Base-by-base conservation (phyloP, 92 coral and sea anemone species). In the Epizoanthus illoricatus region DNA sequence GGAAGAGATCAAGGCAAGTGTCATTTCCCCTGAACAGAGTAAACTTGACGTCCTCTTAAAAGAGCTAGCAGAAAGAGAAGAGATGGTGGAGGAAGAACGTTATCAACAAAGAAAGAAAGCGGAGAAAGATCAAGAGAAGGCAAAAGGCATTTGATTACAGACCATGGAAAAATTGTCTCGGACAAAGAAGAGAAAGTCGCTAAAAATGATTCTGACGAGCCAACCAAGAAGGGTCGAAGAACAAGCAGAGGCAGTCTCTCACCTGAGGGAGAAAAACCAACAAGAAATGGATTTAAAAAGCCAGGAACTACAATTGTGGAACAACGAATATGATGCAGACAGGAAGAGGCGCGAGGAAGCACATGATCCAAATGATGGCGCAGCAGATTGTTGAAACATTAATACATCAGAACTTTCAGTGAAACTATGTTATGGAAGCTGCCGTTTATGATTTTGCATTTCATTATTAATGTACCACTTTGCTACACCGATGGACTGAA, bases 261-360 rank as follows among this genome's bases (percentile, higher is more conserved):
- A 36, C 64, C 11, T 85, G 74, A 85, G 76, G 78, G 84, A 58
- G 55, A 85, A 85, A 76, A 85, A 33, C 43, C 66, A 85, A 59
- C 71, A 45, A 67, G 86, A 85, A 76, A 88, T 65, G 76, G 88
- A 88, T 73, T 79, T 67, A 69, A 88, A 65, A 43, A 76, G 79
- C 61, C 75, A 85, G 68, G 86, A 85, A 71, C 80, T 80, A 11
- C 64, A 75, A 39, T 40, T 89, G 84, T 16, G 81, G 81, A 59
- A 68, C 56, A 75, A 58, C 16, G 81, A 75, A 36, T 40, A 59
- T 40, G 81, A 75, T 33, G 81, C 41, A 36, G 69, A 60, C 58
- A 75, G 57, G 20, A 75, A 75, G 33, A 75, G 56, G 80, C 65
- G 80, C 80, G 80, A 74, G 21, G 69, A 75, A 75, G 80, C 68